These are phyloP conservation scores for Ophiodon elongatus DNA, from an alignment of 2,113 vertebrate species.

Conservation along the genomic window DNA sequence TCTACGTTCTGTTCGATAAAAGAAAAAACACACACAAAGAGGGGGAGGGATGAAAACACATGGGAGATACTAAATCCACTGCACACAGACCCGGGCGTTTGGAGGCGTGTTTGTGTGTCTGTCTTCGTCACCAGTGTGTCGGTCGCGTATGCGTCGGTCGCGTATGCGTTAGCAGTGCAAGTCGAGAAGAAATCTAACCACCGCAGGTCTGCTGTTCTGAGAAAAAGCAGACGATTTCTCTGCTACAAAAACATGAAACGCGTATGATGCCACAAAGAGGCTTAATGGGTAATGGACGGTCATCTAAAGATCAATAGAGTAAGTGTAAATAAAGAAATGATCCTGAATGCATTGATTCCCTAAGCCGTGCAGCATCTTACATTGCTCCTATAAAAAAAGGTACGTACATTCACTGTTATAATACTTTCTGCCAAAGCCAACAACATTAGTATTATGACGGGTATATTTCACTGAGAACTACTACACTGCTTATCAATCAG, in stretches of 20 bases:
- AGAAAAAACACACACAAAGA: conserved; percentile 53
- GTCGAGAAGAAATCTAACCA: background rate
- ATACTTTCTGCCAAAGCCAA: background rate
- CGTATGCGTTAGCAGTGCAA: background rate
- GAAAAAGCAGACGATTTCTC: background rate
- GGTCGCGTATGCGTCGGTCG: background rate
- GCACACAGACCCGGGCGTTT: background rate
- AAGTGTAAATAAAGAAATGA: background rate
- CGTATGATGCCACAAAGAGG: background rate
- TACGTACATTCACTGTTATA: background rate
- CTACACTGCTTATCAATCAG: background rate
- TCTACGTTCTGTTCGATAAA: conserved; percentile 92
- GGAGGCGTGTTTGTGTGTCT: background rate
- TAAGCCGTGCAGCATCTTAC: background rate
- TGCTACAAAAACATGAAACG: background rate
- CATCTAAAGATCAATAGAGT: background rate
- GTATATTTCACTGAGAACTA: background rate
- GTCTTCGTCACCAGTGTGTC: too few species aligned
- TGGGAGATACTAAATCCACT: conserved; percentile 33
- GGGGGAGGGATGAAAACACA: conserved; percentile 63
- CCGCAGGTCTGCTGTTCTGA: background rate
- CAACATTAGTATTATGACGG: background rate
- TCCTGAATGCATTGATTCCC: background rate
- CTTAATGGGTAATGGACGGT: background rate
- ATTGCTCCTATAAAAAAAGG: background rate